Conservation (phyloP, 2,113 vertebrate species). For the Girardinichthys multiradiatus region DNA sequence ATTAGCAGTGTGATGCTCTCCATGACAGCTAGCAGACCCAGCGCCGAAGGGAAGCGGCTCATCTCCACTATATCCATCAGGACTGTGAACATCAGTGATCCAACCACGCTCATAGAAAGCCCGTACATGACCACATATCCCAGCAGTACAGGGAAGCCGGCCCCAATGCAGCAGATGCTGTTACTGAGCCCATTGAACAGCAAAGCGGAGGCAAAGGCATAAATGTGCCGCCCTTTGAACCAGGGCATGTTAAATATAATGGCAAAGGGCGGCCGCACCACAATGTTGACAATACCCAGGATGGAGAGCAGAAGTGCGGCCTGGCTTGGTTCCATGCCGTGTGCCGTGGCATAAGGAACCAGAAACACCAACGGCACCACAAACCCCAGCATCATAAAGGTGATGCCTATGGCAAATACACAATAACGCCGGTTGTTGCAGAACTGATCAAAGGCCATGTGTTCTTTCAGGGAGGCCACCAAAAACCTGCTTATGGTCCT, state of each 20-base stretch:
- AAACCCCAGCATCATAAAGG: conserved; percentile 90
- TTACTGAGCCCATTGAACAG: conserved; percentile 90
- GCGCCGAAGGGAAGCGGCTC: conserved; percentile 88
- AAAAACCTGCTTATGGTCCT: conserved; percentile 13
- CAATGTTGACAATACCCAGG: conserved; percentile 89
- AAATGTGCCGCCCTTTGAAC: conserved; percentile 83
- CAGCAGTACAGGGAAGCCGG: conserved; percentile 81
- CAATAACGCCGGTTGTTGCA: conserved; percentile 83
- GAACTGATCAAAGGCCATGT: conserved; percentile 93
- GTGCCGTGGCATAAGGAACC: conserved; percentile 86
- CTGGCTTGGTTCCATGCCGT: conserved; percentile 77
- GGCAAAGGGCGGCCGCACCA: conserved; percentile 84
- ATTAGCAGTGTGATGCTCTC: conserved; percentile 87
- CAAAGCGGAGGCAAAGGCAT: conserved; percentile 82
- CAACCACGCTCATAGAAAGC: conserved; percentile 88
- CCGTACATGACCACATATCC: conserved; percentile 84
- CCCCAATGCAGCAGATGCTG: conserved; percentile 82
- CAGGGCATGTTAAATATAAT: conserved; percentile 79
- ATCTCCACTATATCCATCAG: conserved; percentile 94
- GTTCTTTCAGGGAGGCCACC: conserved; percentile 63
- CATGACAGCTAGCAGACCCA: conserved; percentile 90
- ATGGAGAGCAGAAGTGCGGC: conserved; percentile 89
- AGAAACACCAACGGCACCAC: conserved; percentile 87
- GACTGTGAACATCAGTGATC: conserved; percentile 89
- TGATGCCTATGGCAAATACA: conserved; percentile 82